These are phyloP conservation scores for Apis dorsata DNA, from an alignment of 1,140 invertebrate species.

Conservation along the genomic window DNA sequence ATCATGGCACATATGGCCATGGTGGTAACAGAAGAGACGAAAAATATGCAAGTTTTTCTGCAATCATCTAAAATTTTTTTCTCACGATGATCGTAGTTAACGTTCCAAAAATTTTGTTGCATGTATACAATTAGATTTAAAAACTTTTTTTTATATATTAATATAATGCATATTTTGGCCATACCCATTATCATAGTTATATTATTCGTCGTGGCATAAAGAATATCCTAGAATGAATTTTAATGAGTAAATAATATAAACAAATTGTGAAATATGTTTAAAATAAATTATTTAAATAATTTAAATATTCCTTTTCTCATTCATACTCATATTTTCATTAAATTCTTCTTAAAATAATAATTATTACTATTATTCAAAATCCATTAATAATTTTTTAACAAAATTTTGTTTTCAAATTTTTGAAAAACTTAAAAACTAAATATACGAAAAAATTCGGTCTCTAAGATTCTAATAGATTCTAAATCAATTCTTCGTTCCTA, in stretches of 20 bases:
- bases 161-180: slow-evolving; percentile 34
- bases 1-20: slow-evolving; percentile 41
- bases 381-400: too few species aligned
- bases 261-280: too few species aligned
- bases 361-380: background rate
- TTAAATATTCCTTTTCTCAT: too few species aligned
- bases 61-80: slow-evolving; percentile 16
- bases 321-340: too few species aligned
- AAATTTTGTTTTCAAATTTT: too few species aligned
- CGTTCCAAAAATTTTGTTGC: slow-evolving; percentile 56
- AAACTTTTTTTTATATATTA: slow-evolving; percentile 19
- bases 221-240: slow-evolving; percentile 28
- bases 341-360: too few species aligned
- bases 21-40: slow-evolving; percentile 41
- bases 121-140: slow-evolving; percentile 39
- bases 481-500: too few species aligned
- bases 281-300: too few species aligned
- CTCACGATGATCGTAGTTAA: slow-evolving; percentile 38
- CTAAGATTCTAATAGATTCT: too few species aligned
- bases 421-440: too few species aligned
- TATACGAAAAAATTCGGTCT: background rate
- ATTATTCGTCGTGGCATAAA: slow-evolving; percentile 30
- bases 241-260: too few species aligned
- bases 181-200: slow-evolving; percentile 30
- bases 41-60: slow-evolving; percentile 17